Evolutionary conservation across 2,797 vertebrate genomes (phyloP).

Genomic region (Acridotheres tristis): DNA sequence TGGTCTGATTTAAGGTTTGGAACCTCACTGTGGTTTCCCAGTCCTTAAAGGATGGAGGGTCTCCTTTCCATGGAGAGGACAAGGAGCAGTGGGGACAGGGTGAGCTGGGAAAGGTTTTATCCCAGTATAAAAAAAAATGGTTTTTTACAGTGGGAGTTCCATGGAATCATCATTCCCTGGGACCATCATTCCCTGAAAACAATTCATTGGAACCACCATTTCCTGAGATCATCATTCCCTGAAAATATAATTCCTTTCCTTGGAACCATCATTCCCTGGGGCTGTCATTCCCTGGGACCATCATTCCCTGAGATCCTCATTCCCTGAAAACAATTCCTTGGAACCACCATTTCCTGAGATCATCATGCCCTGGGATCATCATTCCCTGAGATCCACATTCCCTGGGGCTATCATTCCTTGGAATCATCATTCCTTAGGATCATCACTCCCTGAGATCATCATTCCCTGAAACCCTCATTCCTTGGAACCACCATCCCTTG

Average conservation of each 20-base stretch:
- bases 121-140: rapidly evolving
- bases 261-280: rapidly evolving
- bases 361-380: no score
- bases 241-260: no score
- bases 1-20: neutral
- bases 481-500: rapidly evolving
- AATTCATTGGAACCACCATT: neutral
- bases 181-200: neutral
- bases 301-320: no score
- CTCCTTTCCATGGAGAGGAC: neutral
- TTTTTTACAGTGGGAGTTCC: neutral
- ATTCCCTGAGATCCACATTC: no score
- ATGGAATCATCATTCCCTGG: rapidly evolving
- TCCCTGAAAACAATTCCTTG: no score
- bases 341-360: no score
- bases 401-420: no score
- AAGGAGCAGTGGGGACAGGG: neutral
- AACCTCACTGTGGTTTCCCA: neutral
- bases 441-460: no score
- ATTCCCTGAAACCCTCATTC: no score
- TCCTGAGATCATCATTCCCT: neutral
- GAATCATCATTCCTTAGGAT: rapidly evolving
- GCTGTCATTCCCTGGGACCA: rapidly evolving
- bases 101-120: neutral
- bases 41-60: neutral